These are phyloP conservation scores for Epirrhoe alternata DNA, from an alignment of 2,888 invertebrate species.

Conservation along the genomic window DNA sequence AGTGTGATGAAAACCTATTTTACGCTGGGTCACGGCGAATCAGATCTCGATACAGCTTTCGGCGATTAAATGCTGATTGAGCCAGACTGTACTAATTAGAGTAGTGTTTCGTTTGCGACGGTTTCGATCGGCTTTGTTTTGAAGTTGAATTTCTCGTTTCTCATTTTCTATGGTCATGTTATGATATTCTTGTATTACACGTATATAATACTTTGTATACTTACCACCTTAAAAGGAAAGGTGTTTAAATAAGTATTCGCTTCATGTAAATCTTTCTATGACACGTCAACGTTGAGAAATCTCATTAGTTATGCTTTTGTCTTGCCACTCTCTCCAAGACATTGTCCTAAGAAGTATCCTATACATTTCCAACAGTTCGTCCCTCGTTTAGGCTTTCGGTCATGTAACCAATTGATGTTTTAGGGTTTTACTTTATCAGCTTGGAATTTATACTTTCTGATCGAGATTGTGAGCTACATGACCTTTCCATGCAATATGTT, in stretches of 20 bases:
- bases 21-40: constrained; percentile 29
- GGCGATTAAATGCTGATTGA: constrained; percentile 11
- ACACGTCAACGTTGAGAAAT: constrained; percentile 13
- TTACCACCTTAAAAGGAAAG: too few species aligned
- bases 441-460: too few species aligned
- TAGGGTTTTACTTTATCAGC: too few species aligned
- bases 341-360: constrained; percentile 18
- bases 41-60: constrained; percentile 10
- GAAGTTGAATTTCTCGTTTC: constrained; percentile 12
- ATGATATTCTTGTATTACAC: neutral
- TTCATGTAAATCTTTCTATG: constrained; percentile 1
- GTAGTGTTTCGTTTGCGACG: constrained; percentile 21
- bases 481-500: neutral
- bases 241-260: neutral
- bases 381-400: neutral
- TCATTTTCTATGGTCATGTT: constrained; percentile 2
- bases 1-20: constrained; percentile 39
- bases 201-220: too few species aligned
- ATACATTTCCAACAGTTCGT: neutral
- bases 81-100: constrained; percentile 16
- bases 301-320: constrained; percentile 25
- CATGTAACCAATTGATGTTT: too few species aligned
- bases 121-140: constrained; percentile 1
- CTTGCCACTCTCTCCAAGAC: constrained; percentile 18
- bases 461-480: neutral